Evolutionary conservation across 2,888 invertebrate species (phyloP).

Genomic region (Drosophila anceps): DNA sequence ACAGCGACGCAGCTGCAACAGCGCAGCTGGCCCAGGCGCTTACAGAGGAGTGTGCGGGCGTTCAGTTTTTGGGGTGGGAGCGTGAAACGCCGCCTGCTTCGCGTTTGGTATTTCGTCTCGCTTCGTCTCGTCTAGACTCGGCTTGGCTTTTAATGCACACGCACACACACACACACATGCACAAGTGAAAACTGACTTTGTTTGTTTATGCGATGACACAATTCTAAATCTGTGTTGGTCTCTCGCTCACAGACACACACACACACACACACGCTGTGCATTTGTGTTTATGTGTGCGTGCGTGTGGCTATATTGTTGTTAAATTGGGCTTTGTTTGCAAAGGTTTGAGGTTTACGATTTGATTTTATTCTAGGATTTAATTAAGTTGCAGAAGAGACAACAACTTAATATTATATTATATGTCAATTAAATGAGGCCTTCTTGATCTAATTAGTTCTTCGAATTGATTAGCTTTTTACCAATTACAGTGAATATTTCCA

Average conservation of each 20-base stretch:
- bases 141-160: slow-evolving; percentile 54
- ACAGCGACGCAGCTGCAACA: slow-evolving; percentile 28
- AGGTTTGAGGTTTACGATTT: slow-evolving; percentile 47
- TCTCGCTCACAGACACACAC: slow-evolving; percentile 26
- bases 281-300: background rate
- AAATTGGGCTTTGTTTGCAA: slow-evolving; percentile 39
- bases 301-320: background rate
- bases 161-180: slow-evolving; percentile 22
- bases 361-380: slow-evolving; percentile 49
- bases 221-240: slow-evolving; percentile 60
- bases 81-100: slow-evolving; percentile 22
- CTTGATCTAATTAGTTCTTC: background rate
- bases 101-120: slow-evolving; percentile 34
- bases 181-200: slow-evolving; percentile 53
- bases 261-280: slow-evolving; percentile 11
- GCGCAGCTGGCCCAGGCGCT: slow-evolving; percentile 43
- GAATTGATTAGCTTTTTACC: background rate
- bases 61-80: background rate
- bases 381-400: slow-evolving; percentile 25
- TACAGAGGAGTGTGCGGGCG: slow-evolving; percentile 30
- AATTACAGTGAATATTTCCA: background rate
- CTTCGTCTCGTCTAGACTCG: slow-evolving; percentile 23
- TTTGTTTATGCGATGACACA: slow-evolving; percentile 77
- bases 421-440: background rate
- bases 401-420: slow-evolving; percentile 14